Conservation (phyloP, 2,113 vertebrate genomes). For the Tragulus kanchil region DNA sequence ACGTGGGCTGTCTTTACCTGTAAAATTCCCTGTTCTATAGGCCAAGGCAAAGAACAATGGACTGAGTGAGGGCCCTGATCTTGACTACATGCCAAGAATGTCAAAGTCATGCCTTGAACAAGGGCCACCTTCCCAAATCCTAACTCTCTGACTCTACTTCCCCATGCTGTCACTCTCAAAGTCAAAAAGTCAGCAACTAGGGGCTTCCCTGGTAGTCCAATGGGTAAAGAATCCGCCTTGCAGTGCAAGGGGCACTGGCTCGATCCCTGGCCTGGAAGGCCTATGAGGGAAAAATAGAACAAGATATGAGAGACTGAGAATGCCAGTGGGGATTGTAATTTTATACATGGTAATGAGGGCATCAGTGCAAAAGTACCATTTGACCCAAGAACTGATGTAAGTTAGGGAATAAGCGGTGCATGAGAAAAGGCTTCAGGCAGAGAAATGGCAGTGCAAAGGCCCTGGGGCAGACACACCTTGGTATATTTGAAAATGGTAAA, state of each 20-base stretch:
- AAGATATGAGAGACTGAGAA: background rate
- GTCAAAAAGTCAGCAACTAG: no score
- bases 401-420: background rate
- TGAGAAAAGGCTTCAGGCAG: background rate
- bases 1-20: no score
- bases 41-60: background rate
- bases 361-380: background rate
- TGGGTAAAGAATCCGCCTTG: no score
- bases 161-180: no score
- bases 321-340: background rate
- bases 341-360: background rate
- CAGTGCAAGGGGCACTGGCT: no score
- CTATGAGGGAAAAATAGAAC: background rate
- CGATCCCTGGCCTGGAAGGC: no score
- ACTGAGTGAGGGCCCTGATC: background rate
- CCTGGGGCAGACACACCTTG: background rate
- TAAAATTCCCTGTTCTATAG: background rate
- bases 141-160: background rate
- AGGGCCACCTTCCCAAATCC: background rate
- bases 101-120: background rate
- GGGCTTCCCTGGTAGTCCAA: no score
- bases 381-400: background rate
- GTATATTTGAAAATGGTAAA: no score
- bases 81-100: background rate
- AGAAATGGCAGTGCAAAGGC: background rate